A percentile compares a stretch with the other conserved stretches of the same genome.
Evolutionary conservation across 2,888 invertebrate species (phyloP).

Genomic region (Dryadula phaetusa): DNA sequence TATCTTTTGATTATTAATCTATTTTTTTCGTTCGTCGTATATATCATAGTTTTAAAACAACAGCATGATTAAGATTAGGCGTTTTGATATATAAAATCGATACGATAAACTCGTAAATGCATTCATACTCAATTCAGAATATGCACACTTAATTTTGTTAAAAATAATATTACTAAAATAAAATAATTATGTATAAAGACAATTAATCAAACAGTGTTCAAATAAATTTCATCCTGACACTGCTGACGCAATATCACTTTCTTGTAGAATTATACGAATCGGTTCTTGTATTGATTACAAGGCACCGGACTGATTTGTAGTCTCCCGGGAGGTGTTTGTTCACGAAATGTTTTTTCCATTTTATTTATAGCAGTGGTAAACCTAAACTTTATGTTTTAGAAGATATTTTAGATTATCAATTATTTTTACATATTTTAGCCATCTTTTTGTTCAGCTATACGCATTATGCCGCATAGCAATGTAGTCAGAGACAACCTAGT

Average conservation of each 20-base stretch:
- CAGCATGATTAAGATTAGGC: too few species aligned
- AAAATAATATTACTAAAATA: too few species aligned
- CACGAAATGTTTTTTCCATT: conserved; percentile 26
- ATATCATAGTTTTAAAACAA: too few species aligned
- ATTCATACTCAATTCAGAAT: too few species aligned
- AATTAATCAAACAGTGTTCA: not conserved
- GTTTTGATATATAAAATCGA: too few species aligned
- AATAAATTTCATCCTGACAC: conserved; percentile 11
- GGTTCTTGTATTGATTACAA: conserved; percentile 29
- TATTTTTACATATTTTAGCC: not conserved
- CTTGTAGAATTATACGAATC: conserved; percentile 19
- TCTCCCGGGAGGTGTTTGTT: conserved; percentile 28
- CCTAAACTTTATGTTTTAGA: not conserved
- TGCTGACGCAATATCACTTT: conserved; percentile 17
- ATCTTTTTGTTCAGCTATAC: too few species aligned
- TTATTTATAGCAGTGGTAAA: conserved; percentile 20
- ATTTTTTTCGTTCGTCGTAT: too few species aligned
- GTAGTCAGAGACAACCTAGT: too few species aligned
- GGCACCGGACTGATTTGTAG: conserved; percentile 27
- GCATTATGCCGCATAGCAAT: too few species aligned
- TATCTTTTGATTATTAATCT: not conserved
- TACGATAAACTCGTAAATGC: too few species aligned
- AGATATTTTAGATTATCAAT: not conserved
- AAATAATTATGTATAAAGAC: not conserved
- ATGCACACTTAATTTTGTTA: too few species aligned